phyloP scores from a whole-genome alignment of 2,888 invertebrate species.

The Athalia cordata region DNA sequence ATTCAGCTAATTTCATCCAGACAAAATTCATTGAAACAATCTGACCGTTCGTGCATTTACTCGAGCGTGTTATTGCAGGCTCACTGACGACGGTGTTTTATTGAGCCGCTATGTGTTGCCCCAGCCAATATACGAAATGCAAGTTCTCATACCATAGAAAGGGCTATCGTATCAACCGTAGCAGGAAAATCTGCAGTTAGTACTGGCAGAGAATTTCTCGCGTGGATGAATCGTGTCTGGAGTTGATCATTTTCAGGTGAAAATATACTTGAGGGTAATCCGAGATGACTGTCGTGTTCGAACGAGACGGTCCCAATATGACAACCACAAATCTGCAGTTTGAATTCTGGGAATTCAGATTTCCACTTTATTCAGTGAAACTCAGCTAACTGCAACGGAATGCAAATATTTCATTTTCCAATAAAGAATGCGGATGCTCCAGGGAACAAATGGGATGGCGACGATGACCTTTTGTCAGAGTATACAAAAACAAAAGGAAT shows the following conservation, averaged over 20 bases:
- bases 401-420: constrained; percentile 31
- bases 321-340: no score
- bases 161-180: no score
- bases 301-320: no score
- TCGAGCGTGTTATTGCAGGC: constrained; percentile 41
- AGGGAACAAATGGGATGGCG: neutral
- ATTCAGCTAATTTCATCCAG: constrained; percentile 27
- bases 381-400: neutral
- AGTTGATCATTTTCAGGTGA: no score
- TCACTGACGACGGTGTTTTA: constrained; percentile 37
- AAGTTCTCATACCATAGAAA: neutral
- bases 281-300: no score
- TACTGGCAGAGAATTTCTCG: no score
- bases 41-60: constrained; percentile 31
- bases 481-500: constrained; percentile 13
- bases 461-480: constrained; percentile 9
- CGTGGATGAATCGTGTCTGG: no score
- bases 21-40: constrained; percentile 41
- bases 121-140: neutral
- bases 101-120: constrained; percentile 10
- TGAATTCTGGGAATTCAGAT: neutral
- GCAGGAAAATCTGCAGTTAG: no score
- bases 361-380: neutral
- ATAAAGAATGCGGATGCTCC: neutral
- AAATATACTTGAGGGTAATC: no score